Evolutionary conservation across 2,113 vertebrate species (phyloP), one percentile per base, ranked within the genome.

Genomic region (Rhombomys opimus): DNA sequence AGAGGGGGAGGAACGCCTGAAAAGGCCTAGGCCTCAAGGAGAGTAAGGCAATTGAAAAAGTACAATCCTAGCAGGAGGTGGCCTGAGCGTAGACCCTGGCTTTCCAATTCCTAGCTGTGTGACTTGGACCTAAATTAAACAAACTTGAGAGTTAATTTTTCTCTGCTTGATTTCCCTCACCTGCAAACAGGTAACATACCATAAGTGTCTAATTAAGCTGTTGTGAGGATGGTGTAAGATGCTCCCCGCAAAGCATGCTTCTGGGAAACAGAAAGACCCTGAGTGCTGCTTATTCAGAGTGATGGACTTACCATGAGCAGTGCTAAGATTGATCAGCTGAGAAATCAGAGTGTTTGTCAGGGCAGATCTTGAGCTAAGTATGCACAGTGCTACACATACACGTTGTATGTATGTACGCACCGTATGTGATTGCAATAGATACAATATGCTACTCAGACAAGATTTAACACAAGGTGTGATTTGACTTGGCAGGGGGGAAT

Each of bases 311-410:
- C n/a, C 3, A 5, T 80, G 80, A 86, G 25, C n/a, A 88, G 5
- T 52, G 27, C 95, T 68, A 93, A 88, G 95, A 93, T 4, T 59
- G 7, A 94, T 90, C n/a, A 78, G 46, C 14, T 57, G 46, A 93
- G 61, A 94, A 82, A 38, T 81, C 63, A 77, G 30, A 59, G 50
- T 94, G 6, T 72, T 59, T 81, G 11, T 93, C 15, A 54, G 2
- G 52, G n/a, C 89, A 72, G 23, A n/a, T 54, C 27, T 92, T 80
- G 41, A 89, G 35, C 22, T 78, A 73, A 54, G 18, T 4, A 76
- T 12, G 27, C 2, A 84, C 59, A 57, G 23, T 30, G 50, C 41
- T 13, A 38, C 5, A 30, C 4, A 15, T 87, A 54, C 27, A 65
- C 65, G 6, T 17, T n/a, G 4, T 52, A 13, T 46, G 27, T 65